Evolutionary conservation across 2,113 vertebrate genomes (phyloP).

Genomic region (Sylvietta virens): DNA sequence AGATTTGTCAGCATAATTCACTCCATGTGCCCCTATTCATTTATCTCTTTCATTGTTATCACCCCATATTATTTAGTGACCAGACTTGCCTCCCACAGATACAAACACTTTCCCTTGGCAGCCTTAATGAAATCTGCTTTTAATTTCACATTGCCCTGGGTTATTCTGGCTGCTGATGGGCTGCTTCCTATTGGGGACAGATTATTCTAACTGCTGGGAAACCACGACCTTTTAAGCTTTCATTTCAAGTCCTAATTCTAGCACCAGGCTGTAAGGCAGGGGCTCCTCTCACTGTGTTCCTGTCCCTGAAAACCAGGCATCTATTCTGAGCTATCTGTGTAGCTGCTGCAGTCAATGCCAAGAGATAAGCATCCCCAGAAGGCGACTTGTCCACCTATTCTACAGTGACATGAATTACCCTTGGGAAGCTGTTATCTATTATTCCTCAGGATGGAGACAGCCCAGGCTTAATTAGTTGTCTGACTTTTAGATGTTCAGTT

Average conservation of each 20-base stretch:
- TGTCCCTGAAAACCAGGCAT: not conserved
- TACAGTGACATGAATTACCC: not conserved
- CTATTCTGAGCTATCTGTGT: not conserved
- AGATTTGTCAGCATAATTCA: not conserved
- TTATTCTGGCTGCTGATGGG: not conserved
- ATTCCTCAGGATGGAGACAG: not conserved
- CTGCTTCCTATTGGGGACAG: not conserved
- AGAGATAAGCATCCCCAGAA: conserved; percentile 20
- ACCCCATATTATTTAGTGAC: not conserved
- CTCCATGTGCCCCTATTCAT: not conserved
- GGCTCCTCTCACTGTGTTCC: not conserved
- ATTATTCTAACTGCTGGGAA: not conserved
- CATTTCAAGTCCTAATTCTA: not conserved
- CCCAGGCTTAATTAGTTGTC: conserved; percentile 28
- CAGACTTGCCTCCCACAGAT: not conserved
- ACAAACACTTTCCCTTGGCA: not conserved
- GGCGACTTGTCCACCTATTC: conserved; percentile 6
- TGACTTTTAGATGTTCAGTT: conserved; percentile 25
- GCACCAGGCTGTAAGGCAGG: not conserved
- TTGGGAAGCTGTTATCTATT: conserved; percentile 23
- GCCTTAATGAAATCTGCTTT: not conserved
- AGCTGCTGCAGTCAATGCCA: not conserved
- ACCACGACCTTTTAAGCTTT: not conserved
- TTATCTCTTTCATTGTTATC: not conserved
- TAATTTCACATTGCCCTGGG: conserved; percentile 1